phyloP scores from a whole-genome alignment of 2,113 vertebrate species.

The Laterallus jamaicensis region DNA sequence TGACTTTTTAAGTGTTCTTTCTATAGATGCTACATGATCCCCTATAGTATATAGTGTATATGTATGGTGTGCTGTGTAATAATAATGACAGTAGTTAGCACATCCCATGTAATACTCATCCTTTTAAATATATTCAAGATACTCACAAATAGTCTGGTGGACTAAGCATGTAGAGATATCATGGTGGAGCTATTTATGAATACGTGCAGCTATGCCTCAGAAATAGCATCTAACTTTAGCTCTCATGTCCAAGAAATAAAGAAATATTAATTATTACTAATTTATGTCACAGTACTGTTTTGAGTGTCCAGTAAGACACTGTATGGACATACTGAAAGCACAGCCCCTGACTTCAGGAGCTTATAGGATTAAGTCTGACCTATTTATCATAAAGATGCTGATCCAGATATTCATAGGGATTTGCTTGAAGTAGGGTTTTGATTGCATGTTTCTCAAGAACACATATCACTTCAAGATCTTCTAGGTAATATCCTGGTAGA shows the following conservation, averaged over 20 bases:
- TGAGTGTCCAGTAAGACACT: neutral
- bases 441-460: slow-evolving; percentile 16
- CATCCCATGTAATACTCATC: neutral
- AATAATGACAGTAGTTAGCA: neutral
- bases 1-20: neutral
- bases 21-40: neutral
- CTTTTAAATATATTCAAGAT: neutral
- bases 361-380: neutral
- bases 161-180: neutral
- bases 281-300: neutral
- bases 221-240: neutral
- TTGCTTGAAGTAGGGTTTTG: neutral
- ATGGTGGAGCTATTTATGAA: neutral
- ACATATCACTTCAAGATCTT: neutral
- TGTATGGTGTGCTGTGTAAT: neutral
- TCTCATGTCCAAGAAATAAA: neutral
- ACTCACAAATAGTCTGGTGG: neutral
- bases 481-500: neutral
- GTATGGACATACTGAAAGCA: neutral
- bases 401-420: neutral
- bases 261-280: neutral
- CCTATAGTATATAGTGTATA: neutral
- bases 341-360: neutral
- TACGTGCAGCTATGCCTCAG: neutral
- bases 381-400: neutral